phyloP scores from a whole-genome alignment of 1,140 invertebrate genomes.

The Lordiphosa clarofinis region DNA sequence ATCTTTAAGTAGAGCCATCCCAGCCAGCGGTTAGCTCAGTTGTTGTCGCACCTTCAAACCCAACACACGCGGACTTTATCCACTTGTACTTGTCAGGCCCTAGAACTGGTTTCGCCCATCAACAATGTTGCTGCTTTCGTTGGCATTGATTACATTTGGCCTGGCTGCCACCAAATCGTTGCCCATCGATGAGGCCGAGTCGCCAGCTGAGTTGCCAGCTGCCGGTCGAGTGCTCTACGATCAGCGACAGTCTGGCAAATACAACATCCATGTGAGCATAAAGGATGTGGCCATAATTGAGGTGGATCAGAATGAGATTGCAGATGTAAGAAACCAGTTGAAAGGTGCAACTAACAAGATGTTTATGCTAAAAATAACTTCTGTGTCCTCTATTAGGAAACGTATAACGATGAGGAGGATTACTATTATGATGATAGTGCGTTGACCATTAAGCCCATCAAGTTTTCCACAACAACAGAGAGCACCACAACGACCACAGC shows the following conservation, averaged over 20 bases:
- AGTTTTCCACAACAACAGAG: slow-evolving; percentile 37
- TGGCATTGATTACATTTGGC: slow-evolving; percentile 27
- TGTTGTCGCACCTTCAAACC: slow-evolving; percentile 39
- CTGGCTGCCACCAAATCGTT: slow-evolving; percentile 33
- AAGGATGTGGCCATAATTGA: slow-evolving; percentile 89
- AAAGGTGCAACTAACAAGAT: slow-evolving; percentile 21
- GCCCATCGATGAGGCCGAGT: slow-evolving; percentile 34
- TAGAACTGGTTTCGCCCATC: slow-evolving; percentile 51
- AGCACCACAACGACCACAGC: slow-evolving; percentile 17
- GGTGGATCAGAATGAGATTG: slow-evolving; percentile 82
- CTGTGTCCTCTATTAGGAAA: slow-evolving; percentile 50
- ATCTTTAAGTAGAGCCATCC: slow-evolving; percentile 57
- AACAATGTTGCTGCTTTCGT: slow-evolving; percentile 35
- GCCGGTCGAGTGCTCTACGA: slow-evolving; percentile 81
- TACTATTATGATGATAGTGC: slow-evolving; percentile 77
- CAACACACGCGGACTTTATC: slow-evolving; percentile 20
- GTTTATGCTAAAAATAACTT: slow-evolving; percentile 54
- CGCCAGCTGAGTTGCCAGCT: slow-evolving; percentile 6
- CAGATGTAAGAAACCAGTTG: slow-evolving; percentile 80
- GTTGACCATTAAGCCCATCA: slow-evolving; percentile 72
- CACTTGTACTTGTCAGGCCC: not conserved
- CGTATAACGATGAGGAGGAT: slow-evolving; percentile 65
- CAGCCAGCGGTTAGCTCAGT: slow-evolving; percentile 36
- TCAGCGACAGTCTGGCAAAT: slow-evolving; percentile 87
- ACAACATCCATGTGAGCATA: slow-evolving; percentile 88